phyloP scores from a whole-genome alignment of 2,113 vertebrate genomes.

The Poecilia latipinna region DNA sequence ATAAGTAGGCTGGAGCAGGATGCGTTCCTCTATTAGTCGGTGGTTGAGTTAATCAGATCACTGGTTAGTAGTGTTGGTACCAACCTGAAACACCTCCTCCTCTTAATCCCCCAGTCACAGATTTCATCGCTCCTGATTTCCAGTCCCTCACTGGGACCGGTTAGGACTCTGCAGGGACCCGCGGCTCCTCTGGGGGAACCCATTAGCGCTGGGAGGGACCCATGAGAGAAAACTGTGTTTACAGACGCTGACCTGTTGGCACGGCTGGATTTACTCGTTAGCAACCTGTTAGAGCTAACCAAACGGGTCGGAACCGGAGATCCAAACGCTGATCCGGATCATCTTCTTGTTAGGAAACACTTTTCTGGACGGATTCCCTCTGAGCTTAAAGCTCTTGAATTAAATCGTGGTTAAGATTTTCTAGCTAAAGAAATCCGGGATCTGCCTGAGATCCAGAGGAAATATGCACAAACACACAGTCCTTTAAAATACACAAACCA shows the following conservation, averaged over 20 bases:
- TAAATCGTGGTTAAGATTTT: background rate
- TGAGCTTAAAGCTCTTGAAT: background rate
- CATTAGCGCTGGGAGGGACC: conserved; percentile 16
- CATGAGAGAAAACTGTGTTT: conserved; percentile 1
- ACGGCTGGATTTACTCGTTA: conserved; percentile 1
- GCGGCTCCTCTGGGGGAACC: background rate
- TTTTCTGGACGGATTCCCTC: background rate
- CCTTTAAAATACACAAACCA: background rate
- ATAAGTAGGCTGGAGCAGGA: too few species aligned
- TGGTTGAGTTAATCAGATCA: background rate
- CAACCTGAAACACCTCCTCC: background rate
- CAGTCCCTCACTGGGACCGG: conserved; percentile 1
- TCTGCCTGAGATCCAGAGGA: too few species aligned
- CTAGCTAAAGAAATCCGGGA: background rate
- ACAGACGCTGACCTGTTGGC: background rate
- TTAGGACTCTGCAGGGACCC: background rate
- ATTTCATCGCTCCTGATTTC: conserved; percentile 3
- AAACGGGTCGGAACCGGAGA: background rate
- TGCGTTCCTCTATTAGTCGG: too few species aligned
- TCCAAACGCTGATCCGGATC: background rate
- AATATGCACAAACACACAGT: background rate
- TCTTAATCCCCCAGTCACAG: background rate
- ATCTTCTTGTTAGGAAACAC: background rate
- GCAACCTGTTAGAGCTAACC: background rate
- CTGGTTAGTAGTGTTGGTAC: background rate